phyloP scores from a whole-genome alignment of 2,797 vertebrate species.

The Rachycentron canadum region DNA sequence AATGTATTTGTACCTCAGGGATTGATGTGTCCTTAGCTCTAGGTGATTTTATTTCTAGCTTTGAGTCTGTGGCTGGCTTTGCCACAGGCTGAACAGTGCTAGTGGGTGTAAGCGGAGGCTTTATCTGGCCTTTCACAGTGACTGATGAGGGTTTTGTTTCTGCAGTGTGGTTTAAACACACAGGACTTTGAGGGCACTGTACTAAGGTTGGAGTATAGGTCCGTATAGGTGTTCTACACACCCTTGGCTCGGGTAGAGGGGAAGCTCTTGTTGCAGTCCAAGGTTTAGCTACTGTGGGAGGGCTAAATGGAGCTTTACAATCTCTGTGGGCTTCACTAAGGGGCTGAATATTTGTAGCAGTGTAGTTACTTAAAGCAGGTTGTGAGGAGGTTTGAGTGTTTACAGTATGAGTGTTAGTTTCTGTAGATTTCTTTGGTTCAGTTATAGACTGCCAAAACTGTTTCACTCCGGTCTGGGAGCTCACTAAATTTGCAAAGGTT shows the following conservation, averaged over 20 bases:
- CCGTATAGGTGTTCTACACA: slow-evolving; percentile 30
- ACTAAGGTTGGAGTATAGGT: slow-evolving; percentile 39
- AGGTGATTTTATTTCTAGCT: slow-evolving; percentile 33
- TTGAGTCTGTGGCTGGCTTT: slow-evolving; percentile 36
- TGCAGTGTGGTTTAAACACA: slow-evolving; percentile 29
- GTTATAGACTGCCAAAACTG: slow-evolving; percentile 19
- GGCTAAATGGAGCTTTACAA: slow-evolving; percentile 36
- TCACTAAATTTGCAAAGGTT: slow-evolving; percentile 1
- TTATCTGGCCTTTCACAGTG: slow-evolving; percentile 25
- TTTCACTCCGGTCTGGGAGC: slow-evolving; percentile 25
- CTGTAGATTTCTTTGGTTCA: slow-evolving; percentile 37
- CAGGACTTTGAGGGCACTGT: slow-evolving; percentile 36
- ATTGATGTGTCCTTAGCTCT: slow-evolving; percentile 9
- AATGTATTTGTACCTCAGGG: slow-evolving; percentile 38
- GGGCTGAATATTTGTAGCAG: slow-evolving; percentile 24
- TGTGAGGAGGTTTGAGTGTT: slow-evolving; percentile 18
- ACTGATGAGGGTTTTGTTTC: slow-evolving; percentile 41
- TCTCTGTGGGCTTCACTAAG: slow-evolving; percentile 31
- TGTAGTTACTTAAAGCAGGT: slow-evolving; percentile 4
- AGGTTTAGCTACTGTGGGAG: slow-evolving; percentile 40
- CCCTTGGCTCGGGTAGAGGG: slow-evolving; percentile 52
- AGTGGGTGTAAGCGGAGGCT: neutral
- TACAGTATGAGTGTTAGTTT: slow-evolving; percentile 35
- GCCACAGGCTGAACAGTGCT: slow-evolving; percentile 9
- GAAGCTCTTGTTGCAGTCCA: slow-evolving; percentile 48